Evolutionary conservation across 2,113 vertebrate species (phyloP).

Genomic region (Ptilonorhynchus violaceus): DNA sequence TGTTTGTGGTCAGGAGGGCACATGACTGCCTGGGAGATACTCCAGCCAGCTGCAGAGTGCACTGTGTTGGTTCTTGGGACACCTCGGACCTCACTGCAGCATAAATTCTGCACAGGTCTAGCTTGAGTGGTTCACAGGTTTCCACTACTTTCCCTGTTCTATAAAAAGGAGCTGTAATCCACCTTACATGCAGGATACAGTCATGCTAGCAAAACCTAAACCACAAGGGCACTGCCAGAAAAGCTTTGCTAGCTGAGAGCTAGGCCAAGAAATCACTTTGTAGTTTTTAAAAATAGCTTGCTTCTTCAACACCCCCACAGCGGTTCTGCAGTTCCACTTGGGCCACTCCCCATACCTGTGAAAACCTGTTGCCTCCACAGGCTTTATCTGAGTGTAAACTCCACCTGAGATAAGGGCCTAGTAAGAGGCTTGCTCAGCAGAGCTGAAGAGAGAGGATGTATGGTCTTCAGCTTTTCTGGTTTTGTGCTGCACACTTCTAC

Average conservation of each 20-base stretch:
- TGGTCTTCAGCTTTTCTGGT: not conserved
- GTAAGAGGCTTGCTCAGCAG: not conserved
- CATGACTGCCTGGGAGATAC: no score
- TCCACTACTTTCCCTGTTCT: not conserved
- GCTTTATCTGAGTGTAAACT: conserved; percentile 5
- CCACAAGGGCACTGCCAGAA: not conserved
- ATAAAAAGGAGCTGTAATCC: not conserved
- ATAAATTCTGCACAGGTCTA: not conserved
- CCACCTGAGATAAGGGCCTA: not conserved
- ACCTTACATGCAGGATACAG: accelerated
- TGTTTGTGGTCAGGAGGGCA: not conserved
- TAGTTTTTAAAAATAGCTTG: not conserved
- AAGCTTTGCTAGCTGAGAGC: not conserved
- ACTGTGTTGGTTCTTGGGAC: accelerated
- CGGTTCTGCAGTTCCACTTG: not conserved
- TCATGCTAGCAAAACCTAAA: not conserved
- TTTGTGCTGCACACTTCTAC: not conserved
- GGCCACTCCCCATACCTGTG: not conserved
- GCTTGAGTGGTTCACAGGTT: not conserved
- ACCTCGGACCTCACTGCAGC: not conserved
- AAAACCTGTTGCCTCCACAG: not conserved
- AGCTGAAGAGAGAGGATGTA: not conserved
- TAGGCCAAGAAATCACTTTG: not conserved
- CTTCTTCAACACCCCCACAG: not conserved
- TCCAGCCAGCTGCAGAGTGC: not conserved